Percentiles rank a stretch among this genome's conserved stretches.
Evolutionary conservation across 1,140 invertebrate species (phyloP).

Genomic region (honey bee (Apis mellifera)): Amel_HAv3.1 CM009944.2:6755001-6755500

Average conservation of each 20-base stretch:
- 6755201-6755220: slow-evolving; percentile 76
- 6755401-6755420: slow-evolving; percentile 54
- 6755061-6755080: not conserved
- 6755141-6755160: slow-evolving; percentile 55
- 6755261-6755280: slow-evolving; percentile 17
- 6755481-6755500: slow-evolving; percentile 11
- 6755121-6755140: not conserved
- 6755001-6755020: slow-evolving; percentile 1
- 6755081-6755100: not conserved
- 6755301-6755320: slow-evolving; percentile 20
- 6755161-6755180: slow-evolving; percentile 52
- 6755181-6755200: slow-evolving; percentile 67
- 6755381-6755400: slow-evolving; percentile 70
- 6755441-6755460: slow-evolving; percentile 8
- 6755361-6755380: slow-evolving; percentile 69
- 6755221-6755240: slow-evolving; percentile 77
- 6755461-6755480: not conserved
- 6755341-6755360: slow-evolving; percentile 17
- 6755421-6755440: slow-evolving; percentile 60
- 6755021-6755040: too few relatives aligned
- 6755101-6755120: slow-evolving; percentile 1
- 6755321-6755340: slow-evolving; percentile 10
- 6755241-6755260: slow-evolving; percentile 28
- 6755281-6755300: slow-evolving; percentile 32
- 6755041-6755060: not conserved